A percentile compares a stretch with the other conserved stretches of the same genome.
Conservation (phyloP, 2,797 vertebrate genomes). For the Enteromius unitaeniatus region DNA sequence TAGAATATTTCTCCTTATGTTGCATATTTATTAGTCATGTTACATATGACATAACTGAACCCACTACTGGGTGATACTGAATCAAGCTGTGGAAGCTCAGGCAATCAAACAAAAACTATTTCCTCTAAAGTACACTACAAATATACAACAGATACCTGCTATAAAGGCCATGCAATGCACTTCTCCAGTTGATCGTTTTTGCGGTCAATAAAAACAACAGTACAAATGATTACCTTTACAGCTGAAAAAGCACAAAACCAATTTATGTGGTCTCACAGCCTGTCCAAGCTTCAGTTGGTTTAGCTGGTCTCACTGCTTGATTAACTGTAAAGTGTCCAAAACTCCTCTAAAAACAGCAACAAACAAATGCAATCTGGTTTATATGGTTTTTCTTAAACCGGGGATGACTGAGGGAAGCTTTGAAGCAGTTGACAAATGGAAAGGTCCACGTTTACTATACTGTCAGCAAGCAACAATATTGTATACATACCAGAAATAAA, state of each 20-base stretch:
- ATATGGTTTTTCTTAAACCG: background rate
- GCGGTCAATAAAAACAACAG: too few species aligned
- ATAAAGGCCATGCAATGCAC: background rate
- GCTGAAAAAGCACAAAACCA: background rate
- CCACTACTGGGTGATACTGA: background rate
- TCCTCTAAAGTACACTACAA: background rate
- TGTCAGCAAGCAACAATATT: background rate
- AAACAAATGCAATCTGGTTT: background rate
- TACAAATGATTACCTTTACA: background rate
- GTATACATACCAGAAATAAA: background rate
- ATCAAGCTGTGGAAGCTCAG: background rate
- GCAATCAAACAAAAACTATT: background rate
- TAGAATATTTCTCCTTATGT: too few species aligned
- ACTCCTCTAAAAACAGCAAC: background rate
- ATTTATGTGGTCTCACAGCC: background rate
- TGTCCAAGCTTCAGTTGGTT: background rate
- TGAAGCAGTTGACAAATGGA: background rate
- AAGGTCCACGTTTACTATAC: background rate
- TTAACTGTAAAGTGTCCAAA: background rate
- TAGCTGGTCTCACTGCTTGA: background rate
- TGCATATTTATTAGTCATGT: background rate
- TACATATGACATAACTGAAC: background rate
- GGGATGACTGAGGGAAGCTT: background rate
- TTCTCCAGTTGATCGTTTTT: background rate
- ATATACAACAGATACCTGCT: background rate